phyloP scores from a whole-genome alignment of 2,113 vertebrate genomes.

The Paralichthys olivaceus region DNA sequence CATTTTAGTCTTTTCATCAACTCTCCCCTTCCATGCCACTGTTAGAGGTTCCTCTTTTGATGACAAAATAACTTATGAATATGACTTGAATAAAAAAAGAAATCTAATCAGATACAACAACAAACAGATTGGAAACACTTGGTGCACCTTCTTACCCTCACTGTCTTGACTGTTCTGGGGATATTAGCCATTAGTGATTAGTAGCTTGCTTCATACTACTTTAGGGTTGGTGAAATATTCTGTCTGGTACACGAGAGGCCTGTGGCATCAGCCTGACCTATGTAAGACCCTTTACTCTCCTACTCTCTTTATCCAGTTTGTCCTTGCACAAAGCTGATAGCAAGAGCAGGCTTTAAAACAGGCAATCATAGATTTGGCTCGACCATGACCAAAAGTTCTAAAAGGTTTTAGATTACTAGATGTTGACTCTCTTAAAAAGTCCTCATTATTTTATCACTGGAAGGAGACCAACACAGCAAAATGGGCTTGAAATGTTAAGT shows the following conservation, averaged over 20 bases:
- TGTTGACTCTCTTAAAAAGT: constrained; percentile 43
- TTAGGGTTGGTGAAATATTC: constrained; percentile 84
- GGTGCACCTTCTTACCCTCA: constrained; percentile 82
- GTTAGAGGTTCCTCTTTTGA: constrained; percentile 90
- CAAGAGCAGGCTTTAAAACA: constrained; percentile 36
- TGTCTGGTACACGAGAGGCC: constrained; percentile 85
- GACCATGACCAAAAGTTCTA: constrained; percentile 22
- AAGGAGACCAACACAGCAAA: constrained; percentile 70
- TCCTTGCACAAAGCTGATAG: constrained; percentile 52
- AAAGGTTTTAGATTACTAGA: constrained; percentile 43
- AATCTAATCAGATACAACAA: constrained; percentile 70
- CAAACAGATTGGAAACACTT: constrained; percentile 76
- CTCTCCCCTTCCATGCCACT: constrained; percentile 85
- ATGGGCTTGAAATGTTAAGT: constrained; percentile 57
- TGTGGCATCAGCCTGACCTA: constrained; percentile 85
- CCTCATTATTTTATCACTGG: constrained; percentile 43
- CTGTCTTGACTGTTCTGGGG: constrained; percentile 84
- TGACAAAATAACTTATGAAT: constrained; percentile 71
- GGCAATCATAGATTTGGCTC: constrained; percentile 49
- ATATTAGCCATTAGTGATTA: constrained; percentile 68
- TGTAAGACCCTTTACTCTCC: constrained; percentile 87
- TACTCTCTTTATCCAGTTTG: constrained; percentile 31
- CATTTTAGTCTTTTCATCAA: constrained; percentile 83
- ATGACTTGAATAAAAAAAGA: constrained; percentile 43
- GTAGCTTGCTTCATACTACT: constrained; percentile 78